Evolutionary conservation across 1,140 invertebrate genomes (phyloP).

Genomic region (Polyergus mexicanus): DNA sequence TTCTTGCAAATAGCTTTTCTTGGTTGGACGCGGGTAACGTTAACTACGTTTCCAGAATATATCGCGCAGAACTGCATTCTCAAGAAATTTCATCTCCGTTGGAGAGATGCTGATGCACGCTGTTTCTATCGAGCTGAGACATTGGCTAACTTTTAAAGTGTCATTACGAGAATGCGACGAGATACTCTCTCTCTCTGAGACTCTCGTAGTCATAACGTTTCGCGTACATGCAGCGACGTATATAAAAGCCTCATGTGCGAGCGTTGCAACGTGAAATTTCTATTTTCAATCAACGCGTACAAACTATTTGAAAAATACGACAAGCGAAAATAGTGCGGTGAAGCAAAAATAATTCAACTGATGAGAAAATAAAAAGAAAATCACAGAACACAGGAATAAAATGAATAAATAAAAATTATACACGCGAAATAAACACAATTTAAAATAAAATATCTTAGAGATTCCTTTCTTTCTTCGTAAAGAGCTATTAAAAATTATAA

Average conservation of each 20-base stretch:
- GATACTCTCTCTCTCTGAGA: constrained; percentile 21
- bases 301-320: constrained; percentile 17
- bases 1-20: constrained; percentile 2
- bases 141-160: constrained; percentile 65
- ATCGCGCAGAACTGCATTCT: neutral
- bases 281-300: neutral
- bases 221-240: neutral
- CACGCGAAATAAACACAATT: neutral
- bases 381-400: neutral
- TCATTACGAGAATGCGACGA: constrained; percentile 54
- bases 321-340: neutral
- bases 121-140: constrained; percentile 56
- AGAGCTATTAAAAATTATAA: neutral
- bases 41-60: constrained; percentile 22
- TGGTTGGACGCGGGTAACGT: neutral
- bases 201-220: constrained; percentile 2
- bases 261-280: constrained; percentile 1
- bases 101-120: constrained; percentile 39
- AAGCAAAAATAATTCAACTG: neutral
- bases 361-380: constrained; percentile 32
- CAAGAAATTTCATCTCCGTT: constrained; percentile 50
- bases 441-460: neutral
- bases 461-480: no score
- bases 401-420: neutral
- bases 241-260: neutral